These are phyloP conservation scores for Spinus pinus DNA, from an alignment of 2,797 vertebrate species.

Conservation along the genomic window DNA sequence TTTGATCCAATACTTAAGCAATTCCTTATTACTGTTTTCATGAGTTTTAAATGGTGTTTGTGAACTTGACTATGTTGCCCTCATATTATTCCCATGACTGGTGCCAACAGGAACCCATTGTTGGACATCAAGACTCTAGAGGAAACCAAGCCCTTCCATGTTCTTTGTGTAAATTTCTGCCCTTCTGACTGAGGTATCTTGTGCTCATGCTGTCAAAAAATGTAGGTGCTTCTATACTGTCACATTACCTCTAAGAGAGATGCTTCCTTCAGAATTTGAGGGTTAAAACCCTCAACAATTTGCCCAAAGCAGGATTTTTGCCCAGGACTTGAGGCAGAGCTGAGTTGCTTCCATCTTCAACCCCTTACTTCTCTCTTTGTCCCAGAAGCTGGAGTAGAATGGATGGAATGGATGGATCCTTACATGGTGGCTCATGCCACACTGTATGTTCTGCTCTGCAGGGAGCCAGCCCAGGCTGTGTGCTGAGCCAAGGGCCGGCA, in stretches of 20 bases:
- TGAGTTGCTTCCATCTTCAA: background rate
- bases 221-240: background rate
- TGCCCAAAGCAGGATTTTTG: background rate
- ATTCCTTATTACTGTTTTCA: background rate
- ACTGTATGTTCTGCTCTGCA: fast-evolving
- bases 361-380: background rate
- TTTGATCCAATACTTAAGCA: background rate
- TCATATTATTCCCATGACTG: background rate
- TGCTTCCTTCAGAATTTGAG: background rate
- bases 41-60: background rate
- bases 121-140: background rate
- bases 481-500: background rate
- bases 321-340: background rate
- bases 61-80: background rate
- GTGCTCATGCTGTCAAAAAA: background rate
- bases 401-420: background rate
- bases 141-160: background rate
- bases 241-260: background rate
- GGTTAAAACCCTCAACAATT: background rate
- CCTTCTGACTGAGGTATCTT: background rate
- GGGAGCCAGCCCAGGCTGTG: background rate
- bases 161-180: background rate
- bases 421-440: background rate
- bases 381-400: background rate
- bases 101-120: background rate